Evolutionary conservation across 2,888 invertebrate species (phyloP).

Genomic region (Scelioninae gen. 1): DNA sequence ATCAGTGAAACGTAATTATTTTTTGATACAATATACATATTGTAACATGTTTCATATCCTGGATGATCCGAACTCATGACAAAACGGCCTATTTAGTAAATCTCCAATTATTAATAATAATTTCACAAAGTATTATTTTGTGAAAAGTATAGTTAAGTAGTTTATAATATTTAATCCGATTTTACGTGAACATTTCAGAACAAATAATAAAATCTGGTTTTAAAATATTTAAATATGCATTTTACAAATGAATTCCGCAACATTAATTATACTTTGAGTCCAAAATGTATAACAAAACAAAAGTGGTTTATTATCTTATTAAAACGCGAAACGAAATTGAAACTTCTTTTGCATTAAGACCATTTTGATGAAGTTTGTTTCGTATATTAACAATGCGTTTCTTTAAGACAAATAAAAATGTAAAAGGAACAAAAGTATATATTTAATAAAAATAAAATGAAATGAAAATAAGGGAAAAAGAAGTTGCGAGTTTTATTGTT

Average conservation of each 20-base stretch:
- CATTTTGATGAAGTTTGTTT: constrained; percentile 9
- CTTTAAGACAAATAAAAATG: not conserved
- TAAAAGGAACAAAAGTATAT: not conserved
- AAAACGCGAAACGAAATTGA: not conserved
- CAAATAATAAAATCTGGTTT: not conserved
- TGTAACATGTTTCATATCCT: too few relatives aligned
- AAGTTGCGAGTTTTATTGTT: not conserved
- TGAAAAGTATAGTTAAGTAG: not conserved
- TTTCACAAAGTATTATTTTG: too few relatives aligned
- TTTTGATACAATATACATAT: too few relatives aligned
- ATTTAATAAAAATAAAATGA: too few relatives aligned
- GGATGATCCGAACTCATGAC: too few relatives aligned
- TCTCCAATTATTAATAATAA: too few relatives aligned
- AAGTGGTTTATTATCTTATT: constrained; percentile 4
- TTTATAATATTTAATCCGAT: constrained; percentile 1
- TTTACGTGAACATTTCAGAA: not conserved
- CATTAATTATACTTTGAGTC: not conserved
- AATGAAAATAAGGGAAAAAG: too few relatives aligned
- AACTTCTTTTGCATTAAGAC: not conserved
- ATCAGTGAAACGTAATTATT: too few relatives aligned
- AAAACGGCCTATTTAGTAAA: too few relatives aligned
- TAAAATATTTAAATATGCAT: constrained; percentile 17
- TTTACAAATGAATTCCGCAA: constrained; percentile 1
- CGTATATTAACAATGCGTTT: not conserved
- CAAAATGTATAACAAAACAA: constrained; percentile 8